A percentile compares a stretch with the other conserved stretches of the same genome.
Evolutionary conservation across 2,797 vertebrate species (phyloP).

Genomic region (Cyprinodon diabolis): DNA sequence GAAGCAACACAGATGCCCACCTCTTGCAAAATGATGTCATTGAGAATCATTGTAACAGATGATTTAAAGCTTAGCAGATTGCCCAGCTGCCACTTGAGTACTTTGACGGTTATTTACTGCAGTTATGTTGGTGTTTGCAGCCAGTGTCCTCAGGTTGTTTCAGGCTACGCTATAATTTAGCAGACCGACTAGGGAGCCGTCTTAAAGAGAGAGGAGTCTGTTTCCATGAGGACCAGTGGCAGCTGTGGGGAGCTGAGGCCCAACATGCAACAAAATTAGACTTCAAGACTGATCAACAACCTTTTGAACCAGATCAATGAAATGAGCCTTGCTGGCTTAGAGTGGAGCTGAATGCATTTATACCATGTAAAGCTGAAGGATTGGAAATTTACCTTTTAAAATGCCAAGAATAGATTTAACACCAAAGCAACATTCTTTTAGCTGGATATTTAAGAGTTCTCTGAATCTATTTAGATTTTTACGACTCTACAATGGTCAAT

Average conservation of each 20-base stretch:
- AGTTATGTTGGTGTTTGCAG: conserved; percentile 47
- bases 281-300: conserved; percentile 71
- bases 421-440: no score
- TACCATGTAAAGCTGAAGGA: conserved; percentile 7
- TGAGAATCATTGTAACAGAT: conserved; percentile 25
- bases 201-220: conserved; percentile 64
- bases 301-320: conserved; percentile 81
- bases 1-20: conserved; percentile 21
- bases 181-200: conserved; percentile 66
- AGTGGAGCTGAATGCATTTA: conserved; percentile 35
- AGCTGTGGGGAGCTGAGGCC: conserved; percentile 69
- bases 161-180: conserved; percentile 66
- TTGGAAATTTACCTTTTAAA: no score
- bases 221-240: conserved; percentile 79
- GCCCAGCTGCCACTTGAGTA: conserved; percentile 15
- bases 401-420: no score
- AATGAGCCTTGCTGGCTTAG: conserved; percentile 44
- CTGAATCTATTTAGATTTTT: no score
- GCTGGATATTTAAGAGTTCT: no score
- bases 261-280: conserved; percentile 72
- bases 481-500: no score
- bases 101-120: conserved; percentile 9
- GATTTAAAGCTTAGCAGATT: conserved; percentile 35
- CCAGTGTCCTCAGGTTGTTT: conserved; percentile 24
- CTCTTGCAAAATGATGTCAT: conserved; percentile 56